phyloP scores from a whole-genome alignment of 2,797 vertebrate species.

The Antrozous pallidus region DNA sequence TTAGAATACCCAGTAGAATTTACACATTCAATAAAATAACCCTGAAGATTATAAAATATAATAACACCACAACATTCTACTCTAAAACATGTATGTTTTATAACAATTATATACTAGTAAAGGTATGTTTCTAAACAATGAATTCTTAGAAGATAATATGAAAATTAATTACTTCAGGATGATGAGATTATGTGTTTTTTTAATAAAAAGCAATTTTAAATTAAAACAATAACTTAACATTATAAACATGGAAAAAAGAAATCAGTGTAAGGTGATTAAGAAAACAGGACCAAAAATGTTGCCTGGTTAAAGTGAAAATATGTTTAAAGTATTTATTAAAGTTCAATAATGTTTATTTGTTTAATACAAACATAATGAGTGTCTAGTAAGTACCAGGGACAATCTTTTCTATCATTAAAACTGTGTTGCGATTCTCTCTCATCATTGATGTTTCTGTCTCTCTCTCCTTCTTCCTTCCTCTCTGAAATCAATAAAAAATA shows the following conservation, averaged over 20 bases:
- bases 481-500: too few species aligned
- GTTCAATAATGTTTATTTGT: background rate
- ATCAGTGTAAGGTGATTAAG: background rate
- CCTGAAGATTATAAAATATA: background rate
- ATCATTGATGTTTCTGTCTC: too few species aligned
- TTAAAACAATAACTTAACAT: background rate
- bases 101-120: background rate
- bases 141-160: background rate
- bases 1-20: background rate
- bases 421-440: too few species aligned
- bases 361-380: background rate
- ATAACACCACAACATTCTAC: background rate
- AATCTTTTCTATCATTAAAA: background rate
- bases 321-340: background rate
- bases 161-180: background rate
- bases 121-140: background rate
- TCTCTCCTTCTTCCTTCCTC: too few species aligned
- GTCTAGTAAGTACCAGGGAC: background rate
- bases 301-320: slow-evolving; percentile 20
- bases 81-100: background rate
- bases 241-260: background rate
- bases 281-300: background rate
- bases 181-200: background rate
- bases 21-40: background rate
- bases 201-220: background rate